Percentiles rank a stretch among this genome's conserved stretches.
These are phyloP conservation scores for Eidolon dupreanum DNA, from an alignment of 2,797 vertebrate genomes.

Conservation along the genomic window DNA sequence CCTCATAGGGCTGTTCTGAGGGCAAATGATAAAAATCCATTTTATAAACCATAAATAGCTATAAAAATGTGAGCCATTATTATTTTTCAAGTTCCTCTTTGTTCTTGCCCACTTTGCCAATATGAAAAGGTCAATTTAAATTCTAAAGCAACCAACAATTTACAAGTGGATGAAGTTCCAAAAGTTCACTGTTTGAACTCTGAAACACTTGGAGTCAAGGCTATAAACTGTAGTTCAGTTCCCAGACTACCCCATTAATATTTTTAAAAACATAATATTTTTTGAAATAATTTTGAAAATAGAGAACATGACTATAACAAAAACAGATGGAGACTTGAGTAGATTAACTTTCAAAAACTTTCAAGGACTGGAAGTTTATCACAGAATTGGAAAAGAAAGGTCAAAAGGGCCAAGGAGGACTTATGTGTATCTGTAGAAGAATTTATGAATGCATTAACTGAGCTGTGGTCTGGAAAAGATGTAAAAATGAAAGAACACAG, in stretches of 20 bases:
- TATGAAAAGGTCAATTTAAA: conserved; percentile 70
- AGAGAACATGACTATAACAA: not conserved
- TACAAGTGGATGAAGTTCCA: conserved; percentile 30
- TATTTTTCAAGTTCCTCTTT: conserved; percentile 60
- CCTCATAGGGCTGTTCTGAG: not conserved
- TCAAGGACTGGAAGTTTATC: not conserved
- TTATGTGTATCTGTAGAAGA: not conserved
- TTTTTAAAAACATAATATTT: conserved; percentile 4
- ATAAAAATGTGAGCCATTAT: conserved; percentile 57
- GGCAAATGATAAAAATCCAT: conserved; percentile 12
- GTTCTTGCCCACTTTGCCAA: conserved; percentile 64
- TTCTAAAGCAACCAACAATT: conserved; percentile 53
- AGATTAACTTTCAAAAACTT: conserved; percentile 18
- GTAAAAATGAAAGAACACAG: not conserved
- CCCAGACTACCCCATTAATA: not conserved
- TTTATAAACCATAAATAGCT: conserved; percentile 62
- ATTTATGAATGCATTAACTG: not conserved
- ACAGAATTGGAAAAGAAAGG: not conserved
- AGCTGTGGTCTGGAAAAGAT: not conserved
- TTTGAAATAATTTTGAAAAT: not conserved
- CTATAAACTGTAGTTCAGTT: not conserved
- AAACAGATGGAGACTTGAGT: not conserved
- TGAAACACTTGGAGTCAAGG: conserved; percentile 31
- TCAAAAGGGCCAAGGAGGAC: not conserved
- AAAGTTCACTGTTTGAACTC: conserved; percentile 52